Conservation (phyloP, 1,140 invertebrate genomes). For the Drosophila obscura region DNA sequence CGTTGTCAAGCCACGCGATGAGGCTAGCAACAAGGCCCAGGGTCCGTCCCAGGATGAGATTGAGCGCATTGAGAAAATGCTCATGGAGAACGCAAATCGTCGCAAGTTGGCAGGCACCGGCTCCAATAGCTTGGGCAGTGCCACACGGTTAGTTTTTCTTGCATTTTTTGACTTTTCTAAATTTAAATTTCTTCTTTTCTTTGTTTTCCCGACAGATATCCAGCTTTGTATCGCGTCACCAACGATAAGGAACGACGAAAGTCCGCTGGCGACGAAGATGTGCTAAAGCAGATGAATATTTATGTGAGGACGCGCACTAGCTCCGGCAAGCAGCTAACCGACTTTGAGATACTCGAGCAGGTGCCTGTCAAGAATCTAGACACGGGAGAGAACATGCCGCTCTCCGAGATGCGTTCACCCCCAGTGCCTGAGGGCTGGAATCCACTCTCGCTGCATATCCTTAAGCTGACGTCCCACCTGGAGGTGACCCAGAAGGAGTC, state of each 20-base stretch:
- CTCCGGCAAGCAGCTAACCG: slow-evolving; percentile 92
- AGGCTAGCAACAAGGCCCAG: slow-evolving; percentile 88
- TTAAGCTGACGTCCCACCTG: slow-evolving; percentile 87
- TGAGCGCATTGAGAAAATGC: slow-evolving; percentile 86
- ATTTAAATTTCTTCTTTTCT: neutral
- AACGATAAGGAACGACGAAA: slow-evolving; percentile 88
- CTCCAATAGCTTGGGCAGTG: slow-evolving; percentile 81
- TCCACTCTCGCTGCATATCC: slow-evolving; percentile 96
- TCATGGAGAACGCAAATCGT: slow-evolving; percentile 73
- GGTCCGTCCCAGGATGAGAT: slow-evolving; percentile 86
- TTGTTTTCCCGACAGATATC: slow-evolving; percentile 52
- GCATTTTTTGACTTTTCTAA: neutral
- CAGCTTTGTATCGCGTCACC: slow-evolving; percentile 63
- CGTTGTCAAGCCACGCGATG: slow-evolving; percentile 91
- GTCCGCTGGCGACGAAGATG: slow-evolving; percentile 90
- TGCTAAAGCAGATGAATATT: slow-evolving; percentile 89
- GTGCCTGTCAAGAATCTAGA: slow-evolving; percentile 96
- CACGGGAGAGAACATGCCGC: slow-evolving; percentile 87
- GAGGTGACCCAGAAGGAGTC: slow-evolving; percentile 86
- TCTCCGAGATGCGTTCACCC: slow-evolving; percentile 82
- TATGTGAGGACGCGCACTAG: slow-evolving; percentile 92
- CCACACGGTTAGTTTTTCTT: slow-evolving; percentile 63
- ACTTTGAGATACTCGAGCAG: slow-evolving; percentile 96
- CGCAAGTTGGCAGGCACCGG: slow-evolving; percentile 80
- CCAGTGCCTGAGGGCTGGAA: slow-evolving; percentile 84